These are phyloP conservation scores for Eudyptes chrysolophus DNA, from an alignment of 2,113 vertebrate genomes.

Conservation along the genomic window DNA sequence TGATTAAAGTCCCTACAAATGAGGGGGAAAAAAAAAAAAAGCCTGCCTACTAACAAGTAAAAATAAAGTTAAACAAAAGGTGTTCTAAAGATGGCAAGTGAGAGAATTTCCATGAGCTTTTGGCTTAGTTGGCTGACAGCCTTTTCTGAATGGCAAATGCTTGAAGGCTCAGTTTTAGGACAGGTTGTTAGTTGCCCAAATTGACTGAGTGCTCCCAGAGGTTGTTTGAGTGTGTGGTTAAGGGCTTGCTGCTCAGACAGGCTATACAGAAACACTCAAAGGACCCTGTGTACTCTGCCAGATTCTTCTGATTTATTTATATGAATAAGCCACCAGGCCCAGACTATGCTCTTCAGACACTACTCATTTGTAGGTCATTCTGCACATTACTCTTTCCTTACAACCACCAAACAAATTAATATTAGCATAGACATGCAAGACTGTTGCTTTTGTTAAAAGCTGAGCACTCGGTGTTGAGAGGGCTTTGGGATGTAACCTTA, in stretches of 20 bases:
- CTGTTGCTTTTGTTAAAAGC: slow-evolving; percentile 6
- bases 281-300: slow-evolving; percentile 25
- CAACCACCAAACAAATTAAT: slow-evolving; percentile 32
- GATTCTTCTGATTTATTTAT: slow-evolving; percentile 62
- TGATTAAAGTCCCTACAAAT: slow-evolving; percentile 12
- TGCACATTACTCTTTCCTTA: slow-evolving; percentile 1
- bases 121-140: not conserved
- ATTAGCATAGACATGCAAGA: not conserved
- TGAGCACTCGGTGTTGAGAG: not conserved
- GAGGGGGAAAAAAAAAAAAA: not conserved
- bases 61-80: not conserved
- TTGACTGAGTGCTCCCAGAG: slow-evolving; percentile 48
- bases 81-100: not conserved
- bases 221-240: slow-evolving; percentile 41
- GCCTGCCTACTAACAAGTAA: not conserved
- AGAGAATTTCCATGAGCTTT: slow-evolving; percentile 9
- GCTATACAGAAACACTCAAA: slow-evolving; percentile 46
- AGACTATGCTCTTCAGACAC: slow-evolving; percentile 23
- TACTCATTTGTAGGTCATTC: slow-evolving; percentile 35
- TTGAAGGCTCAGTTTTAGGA: slow-evolving; percentile 48
- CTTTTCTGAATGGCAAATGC: slow-evolving; percentile 33
- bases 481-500: not conserved
- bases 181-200: slow-evolving; percentile 51
- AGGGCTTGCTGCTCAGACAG: slow-evolving; percentile 53
- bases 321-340: slow-evolving; percentile 33